Base-by-base conservation (phyloP, 1,140 invertebrate genomes). In the Drosophila yakuba region DNA sequence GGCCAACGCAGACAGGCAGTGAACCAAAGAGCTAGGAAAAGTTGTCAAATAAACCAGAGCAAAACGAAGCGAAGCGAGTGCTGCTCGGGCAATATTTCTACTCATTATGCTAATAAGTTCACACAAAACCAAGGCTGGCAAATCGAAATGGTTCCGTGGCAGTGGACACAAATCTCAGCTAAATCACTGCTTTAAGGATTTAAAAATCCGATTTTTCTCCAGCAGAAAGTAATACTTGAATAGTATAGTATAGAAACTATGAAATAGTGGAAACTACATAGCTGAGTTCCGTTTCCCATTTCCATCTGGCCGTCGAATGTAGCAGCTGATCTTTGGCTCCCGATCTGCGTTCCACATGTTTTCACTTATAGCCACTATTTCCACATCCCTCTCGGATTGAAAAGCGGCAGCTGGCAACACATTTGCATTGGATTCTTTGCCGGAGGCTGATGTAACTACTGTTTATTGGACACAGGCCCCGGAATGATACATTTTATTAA, bases 21-120 rank as follows among this genome's bases (percentile, higher is more conserved):
- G 63, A 51, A 58, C 57, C 81, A 56, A 56, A 45, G 43, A 78
- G 60, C 60, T 59, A 57, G 78, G 59, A 76, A 78, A 86, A 85
- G 78, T 84, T 85, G 78, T 86, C 82, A 85, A 86, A 85, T 86
- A 76, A 88, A 83, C 75, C 73, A 59, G 25, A 48, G 63, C 15
- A 23, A 44, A 38, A 35, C 66, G 35, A 38, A 48, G 63, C 15
- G 32, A 44, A 38, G 41, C 66, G 35, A 38, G 15, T 28, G 62
- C 54, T 64, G 56, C 54, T 47, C 59, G 47, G 62, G 78, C 82
- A 73, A 86, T 88, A 88, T 88, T 80, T 86, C 81, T 88, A 63
- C 79, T 80, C 82, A 88, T 86, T 86, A 86, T 86, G 82, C 82
- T 86, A 86, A 86, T 86, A 86, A 88, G 86, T 86, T 88, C 67